phyloP scores from a whole-genome alignment of 2,113 vertebrate species.

The Gymnocephalus cernua region DNA sequence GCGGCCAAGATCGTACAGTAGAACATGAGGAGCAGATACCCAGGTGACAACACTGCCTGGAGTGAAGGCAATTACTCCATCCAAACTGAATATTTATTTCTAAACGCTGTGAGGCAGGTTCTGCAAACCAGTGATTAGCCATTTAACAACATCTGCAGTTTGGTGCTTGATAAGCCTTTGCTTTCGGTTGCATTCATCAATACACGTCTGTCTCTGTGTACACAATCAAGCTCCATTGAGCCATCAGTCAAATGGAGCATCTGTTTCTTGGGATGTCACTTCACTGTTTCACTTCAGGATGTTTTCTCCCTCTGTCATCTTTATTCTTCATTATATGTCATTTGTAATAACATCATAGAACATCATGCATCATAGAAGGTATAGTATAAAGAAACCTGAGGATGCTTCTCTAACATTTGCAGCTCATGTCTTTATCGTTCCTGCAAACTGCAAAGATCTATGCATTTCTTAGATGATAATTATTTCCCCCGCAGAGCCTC shows the following conservation, averaged over 20 bases:
- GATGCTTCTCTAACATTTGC: slow-evolving; percentile 14
- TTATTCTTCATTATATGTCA: slow-evolving; percentile 24
- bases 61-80: slow-evolving; percentile 46
- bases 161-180: slow-evolving; percentile 20
- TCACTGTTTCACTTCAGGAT: slow-evolving; percentile 50
- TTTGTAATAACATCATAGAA: slow-evolving; percentile 14
- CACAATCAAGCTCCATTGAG: slow-evolving; percentile 54
- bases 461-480: slow-evolving; percentile 36
- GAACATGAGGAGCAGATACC: slow-evolving; percentile 56
- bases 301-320: slow-evolving; percentile 18
- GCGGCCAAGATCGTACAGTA: slow-evolving; percentile 27
- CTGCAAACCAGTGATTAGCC: slow-evolving; percentile 53
- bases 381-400: not conserved
- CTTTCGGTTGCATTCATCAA: slow-evolving; percentile 39
- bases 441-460: slow-evolving; percentile 5
- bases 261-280: slow-evolving; percentile 51
- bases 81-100: slow-evolving; percentile 35
- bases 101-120: slow-evolving; percentile 17
- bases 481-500: slow-evolving; percentile 29
- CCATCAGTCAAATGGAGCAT: slow-evolving; percentile 59
- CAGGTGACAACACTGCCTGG: slow-evolving; percentile 57
- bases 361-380: slow-evolving; percentile 1
- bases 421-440: not conserved
- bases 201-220: slow-evolving; percentile 47
- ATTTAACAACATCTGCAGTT: slow-evolving; percentile 62